phyloP scores from a whole-genome alignment of 2,113 vertebrate species.

The Oncorhynchus kisutch region DNA sequence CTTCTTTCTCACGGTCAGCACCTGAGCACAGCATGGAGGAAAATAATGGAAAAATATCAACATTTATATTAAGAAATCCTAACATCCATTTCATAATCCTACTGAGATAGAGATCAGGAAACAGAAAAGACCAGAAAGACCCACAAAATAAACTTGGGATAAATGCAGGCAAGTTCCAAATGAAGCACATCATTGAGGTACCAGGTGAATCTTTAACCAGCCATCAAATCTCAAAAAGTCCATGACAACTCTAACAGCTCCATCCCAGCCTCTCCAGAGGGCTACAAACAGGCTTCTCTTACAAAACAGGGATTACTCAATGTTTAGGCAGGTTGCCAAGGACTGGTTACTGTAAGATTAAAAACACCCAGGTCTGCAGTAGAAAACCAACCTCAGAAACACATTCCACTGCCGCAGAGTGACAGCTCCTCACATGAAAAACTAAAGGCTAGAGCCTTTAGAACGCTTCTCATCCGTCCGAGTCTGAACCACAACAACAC shows the following conservation, averaged over 20 bases:
- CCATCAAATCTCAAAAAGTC: neutral
- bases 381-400: constrained; percentile 22
- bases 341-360: constrained; percentile 25
- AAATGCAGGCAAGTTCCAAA: too few relatives aligned
- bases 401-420: constrained; percentile 55
- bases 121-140: neutral
- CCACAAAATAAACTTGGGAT: too few relatives aligned
- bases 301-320: neutral
- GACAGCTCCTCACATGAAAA: constrained; percentile 45
- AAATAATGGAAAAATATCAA: constrained; percentile 7
- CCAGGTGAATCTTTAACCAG: neutral
- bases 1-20: constrained; percentile 41
- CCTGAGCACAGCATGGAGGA: constrained; percentile 38
- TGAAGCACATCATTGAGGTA: neutral
- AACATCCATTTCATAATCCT: constrained; percentile 2
- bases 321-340: constrained; percentile 45
- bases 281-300: constrained; percentile 36
- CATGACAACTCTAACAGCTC: neutral
- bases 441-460: neutral
- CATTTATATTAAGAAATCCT: neutral
- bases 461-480: constrained; percentile 23
- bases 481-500: constrained; percentile 37
- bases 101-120: neutral
- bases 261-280: neutral
- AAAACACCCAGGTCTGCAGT: constrained; percentile 47